Evolutionary conservation across 2,888 invertebrate genomes (phyloP), one percentile per base, ranked within the genome.

Genomic region (Neoascia interrupta): DNA sequence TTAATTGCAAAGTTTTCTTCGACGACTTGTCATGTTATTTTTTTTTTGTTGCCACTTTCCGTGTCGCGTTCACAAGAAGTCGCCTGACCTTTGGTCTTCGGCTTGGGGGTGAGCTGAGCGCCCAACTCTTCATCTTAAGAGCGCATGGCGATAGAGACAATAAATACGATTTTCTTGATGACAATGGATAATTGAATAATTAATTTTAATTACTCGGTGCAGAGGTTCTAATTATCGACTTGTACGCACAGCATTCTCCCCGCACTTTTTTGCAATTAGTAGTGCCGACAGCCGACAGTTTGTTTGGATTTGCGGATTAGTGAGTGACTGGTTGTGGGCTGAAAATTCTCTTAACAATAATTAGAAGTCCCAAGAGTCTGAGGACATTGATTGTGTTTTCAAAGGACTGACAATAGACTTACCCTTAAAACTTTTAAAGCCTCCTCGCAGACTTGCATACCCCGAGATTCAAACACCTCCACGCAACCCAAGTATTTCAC

Each of bases 361-460:
- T n/a, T n/a, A n/a, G n/a, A n/a, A n/a, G n/a, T n/a, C n/a, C n/a
- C n/a, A n/a, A n/a, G n/a, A n/a, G n/a, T n/a, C n/a, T n/a, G n/a
- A n/a, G n/a, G n/a, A n/a, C n/a, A n/a, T n/a, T n/a, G n/a, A n/a
- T n/a, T n/a, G n/a, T n/a, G n/a, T n/a, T n/a, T n/a, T n/a, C n/a
- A n/a, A n/a, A n/a, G n/a, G n/a, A n/a, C n/a, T n/a, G n/a, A n/a
- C n/a, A n/a, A n/a, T n/a, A 15, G 41, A 90, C 94, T 92, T 89
- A 97, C 97, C 91, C 97, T 93, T 81, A 99, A 92, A 82, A 97
- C 96, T 91, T 98, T 99, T 81, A 99, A 92, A 53, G 99, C 99
- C 89, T 98, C 98, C 89, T 99, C 99, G 91, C 99, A 99, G 74
- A 99, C 97, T 90, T 98, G 97, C 98, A 99, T 99, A 51, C 99